Evolutionary conservation across 2,888 invertebrate genomes (phyloP).

Genomic region (Geotrupes spiniger): DNA sequence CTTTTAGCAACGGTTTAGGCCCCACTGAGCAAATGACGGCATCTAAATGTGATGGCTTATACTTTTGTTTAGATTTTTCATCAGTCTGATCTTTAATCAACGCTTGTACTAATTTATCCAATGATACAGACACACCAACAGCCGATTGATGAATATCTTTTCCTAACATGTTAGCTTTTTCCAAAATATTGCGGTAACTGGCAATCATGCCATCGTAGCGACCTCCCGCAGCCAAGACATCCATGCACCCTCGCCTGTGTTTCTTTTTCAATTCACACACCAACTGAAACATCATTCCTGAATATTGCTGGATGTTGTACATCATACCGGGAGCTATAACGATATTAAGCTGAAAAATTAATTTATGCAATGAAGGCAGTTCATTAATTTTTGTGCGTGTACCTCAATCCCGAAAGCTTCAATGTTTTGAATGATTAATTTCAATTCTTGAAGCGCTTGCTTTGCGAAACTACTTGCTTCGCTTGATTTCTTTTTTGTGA

Average conservation of each 20-base stretch:
- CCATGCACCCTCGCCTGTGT: constrained; percentile 56
- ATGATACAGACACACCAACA: constrained; percentile 80
- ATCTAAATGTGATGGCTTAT: constrained; percentile 50
- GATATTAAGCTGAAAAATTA: constrained; percentile 57
- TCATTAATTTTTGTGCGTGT: constrained; percentile 26
- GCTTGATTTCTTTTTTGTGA: constrained; percentile 65
- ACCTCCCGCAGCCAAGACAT: constrained; percentile 83
- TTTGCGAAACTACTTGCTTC: constrained; percentile 66
- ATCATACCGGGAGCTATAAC: constrained; percentile 60
- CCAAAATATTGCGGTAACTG: constrained; percentile 60
- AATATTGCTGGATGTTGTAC: constrained; percentile 62
- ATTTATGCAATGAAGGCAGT: not conserved
- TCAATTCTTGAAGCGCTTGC: constrained; percentile 72
- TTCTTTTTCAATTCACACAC: constrained; percentile 58
- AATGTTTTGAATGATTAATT: constrained; percentile 67
- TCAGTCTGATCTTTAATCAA: constrained; percentile 52
- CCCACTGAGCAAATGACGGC: constrained; percentile 68
- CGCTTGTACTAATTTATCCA: constrained; percentile 72
- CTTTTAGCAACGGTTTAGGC: constrained; percentile 56
- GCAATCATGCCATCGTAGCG: constrained; percentile 82
- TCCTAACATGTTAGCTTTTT: constrained; percentile 35
- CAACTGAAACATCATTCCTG: constrained; percentile 68
- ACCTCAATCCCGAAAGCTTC: constrained; percentile 71
- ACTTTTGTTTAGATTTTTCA: constrained; percentile 48
- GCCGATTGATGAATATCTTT: constrained; percentile 55